phyloP scores from a whole-genome alignment of 2,113 vertebrate species.

The Melanocharis versteri region DNA sequence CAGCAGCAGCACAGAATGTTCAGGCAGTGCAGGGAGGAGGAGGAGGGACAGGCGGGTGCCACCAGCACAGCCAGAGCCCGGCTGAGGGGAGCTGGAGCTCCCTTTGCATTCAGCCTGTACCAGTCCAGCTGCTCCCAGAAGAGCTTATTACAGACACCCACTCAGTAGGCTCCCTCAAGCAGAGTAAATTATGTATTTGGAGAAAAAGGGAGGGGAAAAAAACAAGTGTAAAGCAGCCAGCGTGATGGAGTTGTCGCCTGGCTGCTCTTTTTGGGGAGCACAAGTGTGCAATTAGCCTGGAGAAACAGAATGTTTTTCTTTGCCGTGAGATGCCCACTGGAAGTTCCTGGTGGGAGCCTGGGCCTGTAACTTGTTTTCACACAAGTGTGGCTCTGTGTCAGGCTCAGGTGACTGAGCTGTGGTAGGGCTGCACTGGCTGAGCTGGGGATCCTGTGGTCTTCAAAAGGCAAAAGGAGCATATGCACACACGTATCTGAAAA shows the following conservation, averaged over 20 bases:
- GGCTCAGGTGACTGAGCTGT: not conserved
- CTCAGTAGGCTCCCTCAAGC: not conserved
- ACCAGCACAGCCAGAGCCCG: not conserved
- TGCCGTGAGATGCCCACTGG: not conserved
- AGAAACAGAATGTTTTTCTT: not conserved
- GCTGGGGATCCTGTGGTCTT: not conserved
- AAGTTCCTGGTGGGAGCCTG: not conserved
- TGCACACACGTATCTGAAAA: not conserved
- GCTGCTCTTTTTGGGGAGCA: not conserved
- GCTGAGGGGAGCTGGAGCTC: not conserved
- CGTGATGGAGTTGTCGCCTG: not conserved
- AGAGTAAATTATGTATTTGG: not conserved
- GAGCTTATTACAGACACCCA: not conserved
- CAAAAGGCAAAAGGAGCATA: not conserved
- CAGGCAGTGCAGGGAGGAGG: not conserved
- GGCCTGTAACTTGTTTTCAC: not conserved
- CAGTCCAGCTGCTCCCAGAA: not conserved
- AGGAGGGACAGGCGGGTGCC: not conserved
- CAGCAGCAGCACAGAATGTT: constrained; percentile 38
- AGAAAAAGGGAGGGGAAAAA: not conserved
- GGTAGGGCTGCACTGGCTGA: not conserved
- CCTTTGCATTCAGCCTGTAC: not conserved
- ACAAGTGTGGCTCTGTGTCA: not conserved
- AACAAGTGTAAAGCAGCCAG: not conserved
- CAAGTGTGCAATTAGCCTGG: not conserved